These are phyloP conservation scores for Stigmatopora nigra DNA, from an alignment of 2,113 vertebrate genomes.

Conservation along the genomic window DNA sequence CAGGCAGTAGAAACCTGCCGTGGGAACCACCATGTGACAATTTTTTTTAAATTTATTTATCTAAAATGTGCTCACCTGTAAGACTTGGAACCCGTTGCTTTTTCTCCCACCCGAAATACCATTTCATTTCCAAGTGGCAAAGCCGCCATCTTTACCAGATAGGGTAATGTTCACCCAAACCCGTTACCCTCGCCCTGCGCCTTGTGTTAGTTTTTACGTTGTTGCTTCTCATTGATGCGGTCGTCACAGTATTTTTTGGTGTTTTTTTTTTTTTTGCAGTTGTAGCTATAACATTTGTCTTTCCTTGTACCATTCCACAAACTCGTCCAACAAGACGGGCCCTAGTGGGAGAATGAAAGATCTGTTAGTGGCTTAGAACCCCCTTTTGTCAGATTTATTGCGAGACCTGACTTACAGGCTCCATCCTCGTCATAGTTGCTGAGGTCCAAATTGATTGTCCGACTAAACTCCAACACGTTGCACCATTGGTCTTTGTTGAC, in stretches of 20 bases:
- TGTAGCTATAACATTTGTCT: conserved; percentile 88
- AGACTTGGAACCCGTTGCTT: conserved; percentile 30
- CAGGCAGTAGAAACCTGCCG: conserved; percentile 49
- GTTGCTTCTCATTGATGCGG: conserved; percentile 58
- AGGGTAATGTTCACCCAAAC: conserved; percentile 75
- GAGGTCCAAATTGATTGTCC: conserved; percentile 98
- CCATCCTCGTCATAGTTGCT: conserved; percentile 99
- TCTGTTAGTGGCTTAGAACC: not conserved
- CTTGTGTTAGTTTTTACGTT: conserved; percentile 58
- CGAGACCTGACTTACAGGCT: conserved; percentile 80
- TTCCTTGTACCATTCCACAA: conserved; percentile 99
- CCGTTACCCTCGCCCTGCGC: conserved; percentile 25
- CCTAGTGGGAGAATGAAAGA: conserved; percentile 63
- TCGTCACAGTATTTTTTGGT: conserved; percentile 58
- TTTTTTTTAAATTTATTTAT: conserved; percentile 11
- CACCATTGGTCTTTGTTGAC: conserved; percentile 99
- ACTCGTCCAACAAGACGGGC: conserved; percentile 98
- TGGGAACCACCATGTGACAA: conserved; percentile 54
- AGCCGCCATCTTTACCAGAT: not conserved
- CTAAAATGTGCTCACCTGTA: conserved; percentile 55
- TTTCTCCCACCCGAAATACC: conserved; percentile 62
- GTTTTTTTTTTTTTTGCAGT: conserved; percentile 22
- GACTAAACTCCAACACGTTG: conserved; percentile 98
- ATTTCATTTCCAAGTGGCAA: conserved; percentile 26
- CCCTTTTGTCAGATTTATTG: not conserved